phyloP scores from a whole-genome alignment of 2,888 invertebrate species.

The Crossocerus cetratus region DNA sequence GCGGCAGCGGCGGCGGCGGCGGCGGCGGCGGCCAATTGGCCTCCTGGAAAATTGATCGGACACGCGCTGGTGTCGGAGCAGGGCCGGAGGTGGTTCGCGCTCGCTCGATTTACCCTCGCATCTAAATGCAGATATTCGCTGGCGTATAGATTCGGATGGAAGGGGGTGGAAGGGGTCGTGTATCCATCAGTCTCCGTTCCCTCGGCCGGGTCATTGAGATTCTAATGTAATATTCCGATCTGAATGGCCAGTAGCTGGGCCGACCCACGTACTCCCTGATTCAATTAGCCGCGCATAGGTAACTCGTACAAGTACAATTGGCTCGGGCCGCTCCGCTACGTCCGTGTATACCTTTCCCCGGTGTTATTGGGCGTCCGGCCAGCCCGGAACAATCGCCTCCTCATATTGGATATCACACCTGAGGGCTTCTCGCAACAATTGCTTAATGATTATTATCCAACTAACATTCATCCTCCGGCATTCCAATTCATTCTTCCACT shows the following conservation, averaged over 20 bases:
- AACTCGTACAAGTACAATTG: conserved; percentile 52
- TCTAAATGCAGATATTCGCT: conserved; percentile 8
- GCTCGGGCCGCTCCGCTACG: background rate
- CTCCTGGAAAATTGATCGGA: background rate
- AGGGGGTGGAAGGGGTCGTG: background rate
- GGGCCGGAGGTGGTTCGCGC: background rate
- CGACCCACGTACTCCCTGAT: conserved; percentile 42
- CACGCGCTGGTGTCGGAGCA: too few relatives aligned
- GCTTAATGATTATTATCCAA: conserved; percentile 34
- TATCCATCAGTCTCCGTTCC: conserved; percentile 8
- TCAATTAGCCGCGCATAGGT: conserved; percentile 48
- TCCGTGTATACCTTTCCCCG: background rate
- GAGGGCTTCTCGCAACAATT: conserved; percentile 44
- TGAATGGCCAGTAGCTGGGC: conserved; percentile 9
- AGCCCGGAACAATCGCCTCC: conserved; percentile 33
- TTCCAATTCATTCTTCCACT: background rate
- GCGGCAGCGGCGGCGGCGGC: too few relatives aligned
- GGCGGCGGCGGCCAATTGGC: too few relatives aligned
- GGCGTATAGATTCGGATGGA: conserved; percentile 6
- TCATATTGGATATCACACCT: conserved; percentile 38
- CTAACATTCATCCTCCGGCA: conserved; percentile 34
- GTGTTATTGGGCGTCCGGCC: conserved; percentile 38
- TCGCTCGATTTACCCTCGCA: conserved; percentile 4
- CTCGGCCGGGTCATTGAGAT: conserved; percentile 11
- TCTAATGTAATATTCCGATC: conserved; percentile 38